A percentile compares a stretch with the other conserved stretches of the same genome.
Conservation (phyloP, 92 coral and sea anemone species). For the Porites lobata region DNA sequence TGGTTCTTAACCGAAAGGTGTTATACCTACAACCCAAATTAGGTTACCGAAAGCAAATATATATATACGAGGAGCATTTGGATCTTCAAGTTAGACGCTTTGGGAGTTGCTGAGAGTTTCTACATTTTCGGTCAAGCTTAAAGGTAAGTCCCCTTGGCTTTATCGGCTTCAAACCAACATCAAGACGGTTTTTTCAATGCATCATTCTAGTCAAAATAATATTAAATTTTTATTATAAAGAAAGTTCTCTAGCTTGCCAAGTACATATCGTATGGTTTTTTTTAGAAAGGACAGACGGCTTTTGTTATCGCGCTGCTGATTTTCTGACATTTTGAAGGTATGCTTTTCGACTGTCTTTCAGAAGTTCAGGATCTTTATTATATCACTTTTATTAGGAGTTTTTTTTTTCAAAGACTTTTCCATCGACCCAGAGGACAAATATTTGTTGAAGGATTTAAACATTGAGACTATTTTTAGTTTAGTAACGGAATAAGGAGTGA, state of each 20-base stretch:
- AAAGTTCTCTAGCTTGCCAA: background rate
- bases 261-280: too few species aligned
- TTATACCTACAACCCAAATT: slow-evolving; percentile 14
- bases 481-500: background rate
- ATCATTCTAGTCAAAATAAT: background rate
- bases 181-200: background rate
- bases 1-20: slow-evolving; percentile 29
- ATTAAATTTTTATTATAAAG: background rate
- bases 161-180: background rate
- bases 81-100: background rate
- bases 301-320: too few species aligned
- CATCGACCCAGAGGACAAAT: background rate
- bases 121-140: background rate
- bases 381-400: too few species aligned
- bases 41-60: slow-evolving; percentile 39
- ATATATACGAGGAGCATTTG: background rate
- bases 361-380: too few species aligned
- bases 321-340: too few species aligned
- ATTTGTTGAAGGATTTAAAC: background rate
- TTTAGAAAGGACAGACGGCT: too few species aligned
- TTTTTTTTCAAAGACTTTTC: background rate
- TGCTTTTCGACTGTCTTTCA: too few species aligned
- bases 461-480: background rate
- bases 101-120: background rate
- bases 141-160: slow-evolving; percentile 8